Base-by-base conservation (phyloP, 2,888 invertebrate species). In the Cephus runcator region DNA sequence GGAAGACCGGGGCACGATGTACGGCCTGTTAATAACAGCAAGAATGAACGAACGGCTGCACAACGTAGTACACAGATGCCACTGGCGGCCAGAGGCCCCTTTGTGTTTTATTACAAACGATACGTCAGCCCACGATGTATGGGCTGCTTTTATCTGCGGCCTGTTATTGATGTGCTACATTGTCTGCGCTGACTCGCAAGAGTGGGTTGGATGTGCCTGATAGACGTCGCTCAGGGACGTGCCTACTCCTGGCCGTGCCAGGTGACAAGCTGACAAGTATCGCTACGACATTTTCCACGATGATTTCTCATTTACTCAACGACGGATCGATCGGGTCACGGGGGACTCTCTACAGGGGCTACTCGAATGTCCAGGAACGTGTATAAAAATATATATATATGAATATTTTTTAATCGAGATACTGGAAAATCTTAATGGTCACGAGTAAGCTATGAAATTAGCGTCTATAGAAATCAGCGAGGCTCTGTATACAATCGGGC, bases 41-140 rank as follows among this genome's bases (percentile, higher is more conserved):
- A 87, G 82, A 82, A 82, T 79, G 85, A 86, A 86, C 83, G 79
- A 79, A 80, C 85, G 85, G 85, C 85, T 85, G 86, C 85, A 80
- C 85, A 78, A 69, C 76, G 83, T 84, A 84, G 85, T 86, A 84
- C 86, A 87, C 87, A 88, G 89, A 88, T 88, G 89, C 88, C 88
- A 85, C 87, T 85, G 88, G 87, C 87, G 87, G 73, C 79, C 76
- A 87, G 86, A 86, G 83, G 85, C 86, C 87, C 89, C 88, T 90
- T 91, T 90, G 90, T 91, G 89, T 90, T 91, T 90, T 90, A 91
- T 91, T 91, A 90, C 90, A 90, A 91, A 90, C 90, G 90, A 91
- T 91, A 91, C 88, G 90, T 91, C 91, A 90, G 87, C 86, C 80
- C 83, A 87, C 85, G 90, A 89, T 88, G 87, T 90, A 89, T 90